Evolutionary conservation across 2,113 vertebrate genomes (phyloP), one percentile per base, ranked within the genome.

Genomic region (Caretta caretta): DNA sequence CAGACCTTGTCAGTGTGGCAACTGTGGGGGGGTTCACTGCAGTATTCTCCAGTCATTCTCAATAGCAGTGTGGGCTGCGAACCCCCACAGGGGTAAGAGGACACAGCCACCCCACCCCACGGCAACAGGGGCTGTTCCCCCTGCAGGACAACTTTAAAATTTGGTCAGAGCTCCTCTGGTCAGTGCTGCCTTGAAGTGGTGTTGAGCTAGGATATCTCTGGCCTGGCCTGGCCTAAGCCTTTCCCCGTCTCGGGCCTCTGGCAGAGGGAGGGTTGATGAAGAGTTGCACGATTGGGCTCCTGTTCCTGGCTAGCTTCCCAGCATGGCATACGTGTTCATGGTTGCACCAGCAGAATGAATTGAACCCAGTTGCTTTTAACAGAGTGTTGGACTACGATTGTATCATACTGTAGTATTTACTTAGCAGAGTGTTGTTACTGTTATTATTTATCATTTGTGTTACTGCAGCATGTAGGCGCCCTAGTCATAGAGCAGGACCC

Each of bases 1-100:
- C 0, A 0, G 35, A 1, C 6, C 35, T 0, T 0, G 0, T 10
- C 25, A 5, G 7, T 46, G 8, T n/a, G 16, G 20, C 19, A 31
- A 5, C 2, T 16, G 0, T 0, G 27, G 16, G 57, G 42, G 13
- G 2, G 20, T 20, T 38, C 62, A 65, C 29, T 7, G 14, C 76
- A 22, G 42, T 48, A 3, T 5, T 79, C 76, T 8, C 35, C 57
- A 62, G 57, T 62, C 57, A 13, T 62, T 62, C 27, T 59, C 27
- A 8, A 4, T 35, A 35, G 65, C 17, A 35, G 3, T 19, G 65
- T 20, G 31, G 35, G 35, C 16, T 19, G 16, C 16, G 65, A n/a
- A 25, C 31, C 17, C 12, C 59, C 8, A 2, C 35, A 9, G 17
- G 8, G 65, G 8, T 13, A 69, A 69, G 17, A 69, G 35, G 65